Evolutionary conservation across 2,113 vertebrate genomes (phyloP), one percentile per base, ranked within the genome.

Genomic region (Cheirogaleus medius): DNA sequence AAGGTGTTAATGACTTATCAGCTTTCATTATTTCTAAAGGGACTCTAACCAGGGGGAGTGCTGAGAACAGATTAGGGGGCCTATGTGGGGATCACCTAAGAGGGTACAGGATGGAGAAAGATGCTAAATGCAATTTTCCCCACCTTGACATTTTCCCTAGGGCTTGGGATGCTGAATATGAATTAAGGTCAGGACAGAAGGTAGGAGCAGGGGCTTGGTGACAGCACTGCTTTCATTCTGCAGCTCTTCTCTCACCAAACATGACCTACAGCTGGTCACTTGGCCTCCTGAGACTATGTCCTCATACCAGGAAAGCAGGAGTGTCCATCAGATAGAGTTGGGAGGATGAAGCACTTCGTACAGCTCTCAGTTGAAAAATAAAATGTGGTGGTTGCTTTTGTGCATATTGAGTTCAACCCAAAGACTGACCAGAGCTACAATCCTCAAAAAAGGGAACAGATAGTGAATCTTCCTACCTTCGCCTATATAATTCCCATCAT

Each of bases 1-100:
- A 97, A 93, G 74, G 69, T 96, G 87, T 93, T 98, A 96, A 97
- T 97, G 96, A 90, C 95, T 97, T 94, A 96, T 23, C 69, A 95
- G 68, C 56, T 97, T 95, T 54, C 83, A 66, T 91, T 66, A 52
- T 95, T 95, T 95, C 87, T 93, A 96, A 96, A 94, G 37, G 39
- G 49, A 84, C 52, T 94, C 8, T 15, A 54, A n/a, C 27, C 42
- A n/a, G 3, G 15, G 23, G n/a, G 39, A n/a, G 29, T 18, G 49
- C 25, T 82, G 52, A 27, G 49, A 91, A 85, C 15, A 27, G 29
- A 89, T 78, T 34, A 34, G 21, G 52, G 37, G n/a, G 5, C 42
- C 84, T 74, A 29, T 34, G 5, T 85, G 17, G 44, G 39, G 63
- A 76, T 34, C 32, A 82, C 20, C 42, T 21, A 56, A 87, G 32